Base-by-base conservation (phyloP, 2,113 vertebrate species). In the Ahaetulla prasina region DNA sequence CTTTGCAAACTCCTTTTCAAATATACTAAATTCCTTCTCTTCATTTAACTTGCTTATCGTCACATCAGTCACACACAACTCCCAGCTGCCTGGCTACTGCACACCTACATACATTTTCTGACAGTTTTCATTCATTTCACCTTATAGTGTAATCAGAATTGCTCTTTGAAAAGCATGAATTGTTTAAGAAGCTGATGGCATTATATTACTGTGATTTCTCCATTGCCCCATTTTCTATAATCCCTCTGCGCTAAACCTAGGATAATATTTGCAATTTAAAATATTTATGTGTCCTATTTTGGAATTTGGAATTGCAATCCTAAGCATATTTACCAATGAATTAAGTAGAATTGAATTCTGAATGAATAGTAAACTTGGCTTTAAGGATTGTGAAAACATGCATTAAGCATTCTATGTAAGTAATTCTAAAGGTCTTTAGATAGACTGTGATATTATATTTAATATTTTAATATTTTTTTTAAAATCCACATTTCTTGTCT, bases 21-120 rank as follows among this genome's bases (percentile, higher is more conserved):
- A 0, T 4, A 63, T 91, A 88, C 87, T 25, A 87, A 89, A 35
- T 93, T 93, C 92, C 89, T 63, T 80, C 54, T 68, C 30, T n/a
- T 3, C 18, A 53, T 94, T 96, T 96, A 89, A 94, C 86, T 96
- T 97, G 95, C 93, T 87, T 96, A 95, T 96, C 94, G 95, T 91
- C 94, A 95, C 95, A 96, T 95, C 95, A 95, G 93, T 97, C 96
- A 95, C 0, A 89, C 85, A 96, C 93, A 87, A 7, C 91, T 92
- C 94, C 60, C 86, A 95, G 91, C 94, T 96, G 95, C 92, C 93
- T 91, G 94, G 93, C 95, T 96, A 92, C 45, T 94, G 93, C 94
- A 95, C 94, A 96, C 95, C 96, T 95, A 96, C 91, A 0, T 94
- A 94, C 45, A 93, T 80, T 93, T 95, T 95, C 92, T 93, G 90